These are phyloP conservation scores for Clivina fossor DNA, from an alignment of 2,888 invertebrate species.

Conservation along the genomic window DNA sequence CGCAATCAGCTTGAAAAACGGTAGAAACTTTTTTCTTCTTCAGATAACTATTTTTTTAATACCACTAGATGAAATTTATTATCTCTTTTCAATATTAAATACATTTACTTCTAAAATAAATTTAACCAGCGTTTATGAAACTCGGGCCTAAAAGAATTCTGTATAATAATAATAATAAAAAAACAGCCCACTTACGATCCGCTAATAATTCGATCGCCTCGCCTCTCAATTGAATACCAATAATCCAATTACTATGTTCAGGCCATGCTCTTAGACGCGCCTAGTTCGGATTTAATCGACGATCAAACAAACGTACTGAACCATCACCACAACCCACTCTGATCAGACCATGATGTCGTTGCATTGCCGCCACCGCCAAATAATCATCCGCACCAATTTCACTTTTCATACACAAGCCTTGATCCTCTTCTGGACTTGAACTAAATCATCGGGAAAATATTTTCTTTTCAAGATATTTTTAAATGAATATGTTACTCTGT, in stretches of 20 bases:
- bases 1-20: too few species aligned
- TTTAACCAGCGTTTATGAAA: too few species aligned
- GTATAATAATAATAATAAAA: too few species aligned
- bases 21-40: too few species aligned
- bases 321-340: slow-evolving; percentile 89
- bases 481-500: too few species aligned
- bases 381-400: slow-evolving; percentile 26
- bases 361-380: slow-evolving; percentile 5
- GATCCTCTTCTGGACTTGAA: slow-evolving; percentile 31
- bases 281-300: slow-evolving; percentile 66
- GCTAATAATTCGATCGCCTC: slow-evolving; percentile 61
- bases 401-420: slow-evolving; percentile 37
- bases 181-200: slow-evolving; percentile 63
- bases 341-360: slow-evolving; percentile 58
- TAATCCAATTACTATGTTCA: slow-evolving; percentile 73
- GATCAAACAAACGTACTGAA: slow-evolving; percentile 83
- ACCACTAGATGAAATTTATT: too few species aligned
- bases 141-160: too few species aligned
- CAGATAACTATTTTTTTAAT: too few species aligned
- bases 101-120: too few species aligned
- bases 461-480: too few species aligned
- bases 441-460: too few species aligned
- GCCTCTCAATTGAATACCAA: slow-evolving; percentile 66
- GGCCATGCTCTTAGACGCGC: slow-evolving; percentile 70
- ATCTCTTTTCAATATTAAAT: too few species aligned